These are phyloP conservation scores for Diarsia brunnea DNA, from an alignment of 2,888 invertebrate genomes.

Conservation along the genomic window DNA sequence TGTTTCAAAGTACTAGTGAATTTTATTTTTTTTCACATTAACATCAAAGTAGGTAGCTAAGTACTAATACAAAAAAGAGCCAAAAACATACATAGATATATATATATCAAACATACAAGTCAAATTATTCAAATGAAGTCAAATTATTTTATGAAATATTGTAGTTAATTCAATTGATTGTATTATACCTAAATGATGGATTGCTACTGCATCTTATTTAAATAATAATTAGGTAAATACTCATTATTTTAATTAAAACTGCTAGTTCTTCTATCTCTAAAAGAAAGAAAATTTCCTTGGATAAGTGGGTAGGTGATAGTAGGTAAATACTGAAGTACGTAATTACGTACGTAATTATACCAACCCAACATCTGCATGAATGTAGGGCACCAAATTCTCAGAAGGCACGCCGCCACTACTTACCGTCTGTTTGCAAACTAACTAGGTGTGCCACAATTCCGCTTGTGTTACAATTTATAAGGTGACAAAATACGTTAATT, in stretches of 20 bases:
- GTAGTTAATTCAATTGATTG: background rate
- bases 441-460: slow-evolving; percentile 44
- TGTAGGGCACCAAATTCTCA: slow-evolving; percentile 34
- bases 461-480: slow-evolving; percentile 62
- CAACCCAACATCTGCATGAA: slow-evolving; percentile 28
- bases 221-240: background rate
- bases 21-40: background rate
- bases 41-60: background rate
- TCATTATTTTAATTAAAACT: too few species aligned
- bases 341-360: background rate
- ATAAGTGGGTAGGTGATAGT: background rate
- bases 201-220: background rate
- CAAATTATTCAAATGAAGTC: background rate
- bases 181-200: background rate
- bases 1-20: background rate
- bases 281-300: background rate
- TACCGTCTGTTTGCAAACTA: slow-evolving; percentile 43
- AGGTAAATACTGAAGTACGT: background rate
- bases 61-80: too few species aligned
- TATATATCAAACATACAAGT: too few species aligned
- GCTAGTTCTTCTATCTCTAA: background rate
- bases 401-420: slow-evolving; percentile 22
- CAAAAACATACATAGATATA: too few species aligned
- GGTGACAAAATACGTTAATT: slow-evolving; percentile 72
- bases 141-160: background rate